Conservation (phyloP, 1,140 invertebrate genomes). For the Drosophila neocordata region DNA sequence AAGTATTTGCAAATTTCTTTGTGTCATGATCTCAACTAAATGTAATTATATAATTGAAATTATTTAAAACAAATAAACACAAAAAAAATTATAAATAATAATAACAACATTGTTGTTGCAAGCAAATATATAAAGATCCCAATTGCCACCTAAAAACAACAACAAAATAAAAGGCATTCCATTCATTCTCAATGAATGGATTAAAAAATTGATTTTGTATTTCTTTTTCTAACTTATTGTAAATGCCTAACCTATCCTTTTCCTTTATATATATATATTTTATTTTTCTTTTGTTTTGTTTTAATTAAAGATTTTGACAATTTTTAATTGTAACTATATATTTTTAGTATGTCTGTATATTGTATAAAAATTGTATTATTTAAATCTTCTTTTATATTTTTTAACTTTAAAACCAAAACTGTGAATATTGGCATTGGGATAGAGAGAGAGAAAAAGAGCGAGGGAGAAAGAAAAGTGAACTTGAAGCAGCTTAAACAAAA, state of each 20-base stretch:
- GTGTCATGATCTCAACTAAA: slow-evolving; percentile 73
- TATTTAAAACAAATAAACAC: slow-evolving; percentile 48
- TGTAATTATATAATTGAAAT: slow-evolving; percentile 74
- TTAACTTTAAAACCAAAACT: slow-evolving; percentile 47
- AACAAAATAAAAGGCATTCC: neutral
- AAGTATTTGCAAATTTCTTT: slow-evolving; percentile 74
- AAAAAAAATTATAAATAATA: slow-evolving; percentile 12
- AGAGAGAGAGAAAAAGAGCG: no score
- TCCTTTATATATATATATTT: no score
- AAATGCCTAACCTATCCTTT: slow-evolving; percentile 23
- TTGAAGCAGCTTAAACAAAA: slow-evolving; percentile 52
- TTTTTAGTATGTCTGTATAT: slow-evolving; percentile 12
- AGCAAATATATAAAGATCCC: slow-evolving; percentile 24
- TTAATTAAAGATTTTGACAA: no score
- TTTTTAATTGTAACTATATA: slow-evolving; percentile 3
- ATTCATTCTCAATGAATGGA: slow-evolving; percentile 1
- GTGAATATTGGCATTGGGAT: slow-evolving; percentile 51
- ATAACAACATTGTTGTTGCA: slow-evolving; percentile 22
- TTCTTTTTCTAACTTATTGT: slow-evolving; percentile 26
- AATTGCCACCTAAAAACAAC: neutral
- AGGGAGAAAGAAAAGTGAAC: slow-evolving; percentile 26
- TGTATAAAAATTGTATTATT: slow-evolving; percentile 30
- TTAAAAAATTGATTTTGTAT: slow-evolving; percentile 9
- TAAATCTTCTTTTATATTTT: slow-evolving; percentile 26
- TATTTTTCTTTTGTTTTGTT: no score